These are phyloP conservation scores for Anaspis maculata DNA, from an alignment of 2,888 invertebrate species.

Conservation along the genomic window DNA sequence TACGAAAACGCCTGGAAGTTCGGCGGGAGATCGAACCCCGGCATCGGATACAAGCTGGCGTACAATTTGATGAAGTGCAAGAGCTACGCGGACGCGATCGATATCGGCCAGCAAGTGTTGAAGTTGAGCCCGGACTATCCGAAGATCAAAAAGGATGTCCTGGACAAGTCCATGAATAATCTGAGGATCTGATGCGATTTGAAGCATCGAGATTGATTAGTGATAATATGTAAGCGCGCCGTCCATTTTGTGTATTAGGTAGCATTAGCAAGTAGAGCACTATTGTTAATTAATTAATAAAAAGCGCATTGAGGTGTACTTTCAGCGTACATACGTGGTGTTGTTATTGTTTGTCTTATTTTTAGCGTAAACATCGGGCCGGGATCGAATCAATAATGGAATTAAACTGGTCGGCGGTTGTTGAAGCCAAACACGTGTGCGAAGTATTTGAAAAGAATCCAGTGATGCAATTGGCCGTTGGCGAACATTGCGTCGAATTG, in stretches of 20 bases:
- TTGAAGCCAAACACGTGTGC: slow-evolving; percentile 19
- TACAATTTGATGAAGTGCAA: slow-evolving; percentile 87
- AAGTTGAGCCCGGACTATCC: slow-evolving; percentile 80
- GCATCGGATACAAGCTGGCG: slow-evolving; percentile 87
- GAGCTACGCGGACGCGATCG: slow-evolving; percentile 82
- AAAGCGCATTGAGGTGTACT: too few relatives aligned
- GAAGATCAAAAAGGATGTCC: slow-evolving; percentile 83
- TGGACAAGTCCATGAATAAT: slow-evolving; percentile 80
- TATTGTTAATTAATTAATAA: too few relatives aligned
- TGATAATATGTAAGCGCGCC: too few relatives aligned
- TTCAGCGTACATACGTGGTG: too few relatives aligned
- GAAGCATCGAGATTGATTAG: too few relatives aligned
- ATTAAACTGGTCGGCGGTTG: too few relatives aligned
- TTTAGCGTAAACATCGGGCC: too few relatives aligned
- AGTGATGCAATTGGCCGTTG: slow-evolving; percentile 22
- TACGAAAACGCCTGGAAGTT: slow-evolving; percentile 84
- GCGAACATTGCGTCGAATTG: too few relatives aligned
- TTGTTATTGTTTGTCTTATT: too few relatives aligned
- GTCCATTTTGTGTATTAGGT: too few relatives aligned
- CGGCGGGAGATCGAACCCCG: slow-evolving; percentile 72
- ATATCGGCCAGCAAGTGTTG: slow-evolving; percentile 78
- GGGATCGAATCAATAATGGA: too few relatives aligned
- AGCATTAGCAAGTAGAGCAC: too few relatives aligned
- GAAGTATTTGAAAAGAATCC: slow-evolving; percentile 17
- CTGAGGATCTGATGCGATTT: slow-evolving; percentile 61